Conservation (phyloP, 2,797 vertebrate species). For the Hemibagrus guttatus region DNA sequence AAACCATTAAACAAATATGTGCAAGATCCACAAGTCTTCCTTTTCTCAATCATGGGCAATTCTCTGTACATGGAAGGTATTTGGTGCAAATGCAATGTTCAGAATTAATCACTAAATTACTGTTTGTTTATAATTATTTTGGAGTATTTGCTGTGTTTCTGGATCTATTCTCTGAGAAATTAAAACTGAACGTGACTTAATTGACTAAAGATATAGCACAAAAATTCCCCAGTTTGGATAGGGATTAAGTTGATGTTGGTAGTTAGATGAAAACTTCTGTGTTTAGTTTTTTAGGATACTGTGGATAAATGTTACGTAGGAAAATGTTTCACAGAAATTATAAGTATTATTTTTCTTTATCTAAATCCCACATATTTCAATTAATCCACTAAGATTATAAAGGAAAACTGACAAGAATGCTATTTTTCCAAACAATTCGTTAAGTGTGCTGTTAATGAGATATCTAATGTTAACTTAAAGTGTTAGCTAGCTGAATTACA, state of each 20-base stretch:
- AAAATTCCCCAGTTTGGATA: not conserved
- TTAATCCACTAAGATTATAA: not conserved
- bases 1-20: not conserved
- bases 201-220: not conserved
- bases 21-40: not conserved
- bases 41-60: not conserved
- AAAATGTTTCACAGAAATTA: not conserved
- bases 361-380: not conserved
- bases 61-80: not conserved
- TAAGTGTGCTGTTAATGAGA: not conserved
- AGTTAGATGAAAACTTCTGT: not conserved
- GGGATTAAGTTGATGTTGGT: not conserved
- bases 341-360: not conserved
- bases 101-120: not conserved
- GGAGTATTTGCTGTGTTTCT: not conserved
- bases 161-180: not conserved
- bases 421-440: not conserved
- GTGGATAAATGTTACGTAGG: not conserved
- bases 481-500: not conserved
- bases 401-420: not conserved
- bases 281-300: not conserved
- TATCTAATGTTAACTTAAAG: not conserved
- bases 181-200: not conserved
- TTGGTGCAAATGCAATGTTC: not conserved
- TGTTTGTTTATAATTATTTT: not conserved